Evolutionary conservation across 2,888 invertebrate genomes (phyloP).

Genomic region (Leucozona laternaria): DNA sequence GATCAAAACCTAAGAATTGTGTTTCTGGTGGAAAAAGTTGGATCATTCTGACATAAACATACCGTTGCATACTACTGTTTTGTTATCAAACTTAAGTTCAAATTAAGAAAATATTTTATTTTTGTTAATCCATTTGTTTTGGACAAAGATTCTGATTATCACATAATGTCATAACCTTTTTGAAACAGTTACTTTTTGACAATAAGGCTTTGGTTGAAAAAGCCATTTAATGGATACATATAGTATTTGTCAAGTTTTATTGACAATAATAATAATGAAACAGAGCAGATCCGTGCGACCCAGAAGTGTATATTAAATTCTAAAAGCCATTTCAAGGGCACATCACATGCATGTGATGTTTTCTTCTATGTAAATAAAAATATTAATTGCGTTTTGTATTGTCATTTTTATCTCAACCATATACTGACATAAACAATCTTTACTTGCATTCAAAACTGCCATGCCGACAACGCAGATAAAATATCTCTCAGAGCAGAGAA

Average conservation of each 20-base stretch:
- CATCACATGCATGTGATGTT: neutral
- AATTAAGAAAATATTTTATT: too few relatives aligned
- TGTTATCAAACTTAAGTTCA: too few relatives aligned
- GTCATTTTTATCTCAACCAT: neutral
- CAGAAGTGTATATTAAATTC: neutral
- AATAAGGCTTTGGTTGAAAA: too few relatives aligned
- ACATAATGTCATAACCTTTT: too few relatives aligned
- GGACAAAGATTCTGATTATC: too few relatives aligned
- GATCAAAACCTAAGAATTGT: too few relatives aligned
- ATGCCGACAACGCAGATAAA: neutral
- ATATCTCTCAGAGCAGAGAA: conserved; percentile 35
- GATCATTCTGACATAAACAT: too few relatives aligned
- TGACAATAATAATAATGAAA: neutral
- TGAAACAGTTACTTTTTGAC: too few relatives aligned
- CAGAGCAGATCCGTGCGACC: neutral
- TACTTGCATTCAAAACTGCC: neutral
- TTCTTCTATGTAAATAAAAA: neutral
- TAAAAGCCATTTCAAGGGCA: neutral
- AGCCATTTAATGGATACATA: too few relatives aligned
- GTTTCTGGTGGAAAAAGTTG: too few relatives aligned
- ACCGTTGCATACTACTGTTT: too few relatives aligned
- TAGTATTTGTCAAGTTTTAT: neutral
- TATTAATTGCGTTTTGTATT: neutral
- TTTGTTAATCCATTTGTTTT: too few relatives aligned
- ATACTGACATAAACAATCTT: conserved; percentile 2